Conservation (phyloP, 2,113 vertebrate genomes). For the Carettochelys insculpta region DNA sequence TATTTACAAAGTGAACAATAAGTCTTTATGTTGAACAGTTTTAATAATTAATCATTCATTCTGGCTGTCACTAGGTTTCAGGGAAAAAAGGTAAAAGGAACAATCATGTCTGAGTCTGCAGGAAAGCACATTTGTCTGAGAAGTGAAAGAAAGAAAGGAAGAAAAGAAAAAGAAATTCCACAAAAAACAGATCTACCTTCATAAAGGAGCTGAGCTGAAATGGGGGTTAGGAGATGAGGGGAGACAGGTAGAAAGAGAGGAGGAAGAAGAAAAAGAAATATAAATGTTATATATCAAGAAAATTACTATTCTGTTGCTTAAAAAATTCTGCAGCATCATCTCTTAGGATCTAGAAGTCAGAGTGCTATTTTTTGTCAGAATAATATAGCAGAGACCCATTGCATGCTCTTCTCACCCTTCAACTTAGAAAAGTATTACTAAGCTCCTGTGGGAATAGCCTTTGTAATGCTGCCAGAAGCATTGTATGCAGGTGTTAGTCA, state of each 20-base stretch:
- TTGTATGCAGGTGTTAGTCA: neutral
- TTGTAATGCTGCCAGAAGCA: neutral
- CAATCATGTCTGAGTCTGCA: neutral
- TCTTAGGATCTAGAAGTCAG: neutral
- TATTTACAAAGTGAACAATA: neutral
- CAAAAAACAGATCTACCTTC: neutral
- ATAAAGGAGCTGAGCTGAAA: neutral
- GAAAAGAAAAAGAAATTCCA: neutral
- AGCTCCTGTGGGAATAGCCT: neutral
- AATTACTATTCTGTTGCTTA: neutral
- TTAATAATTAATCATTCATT: neutral
- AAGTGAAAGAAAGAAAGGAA: neutral
- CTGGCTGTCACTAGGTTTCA: neutral
- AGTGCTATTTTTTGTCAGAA: neutral
- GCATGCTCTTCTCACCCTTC: neutral
- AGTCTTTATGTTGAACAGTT: neutral
- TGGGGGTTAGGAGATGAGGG: rapidly evolving
- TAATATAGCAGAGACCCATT: neutral
- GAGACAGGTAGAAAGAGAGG: neutral
- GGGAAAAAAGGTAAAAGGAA: neutral
- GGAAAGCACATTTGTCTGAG: rapidly evolving
- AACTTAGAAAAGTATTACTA: rapidly evolving
- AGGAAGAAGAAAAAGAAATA: neutral
- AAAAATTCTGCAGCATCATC: neutral
- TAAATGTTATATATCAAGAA: neutral